Evolutionary conservation across 2,113 vertebrate genomes (phyloP).

Genomic region (Aythya baeri): DNA sequence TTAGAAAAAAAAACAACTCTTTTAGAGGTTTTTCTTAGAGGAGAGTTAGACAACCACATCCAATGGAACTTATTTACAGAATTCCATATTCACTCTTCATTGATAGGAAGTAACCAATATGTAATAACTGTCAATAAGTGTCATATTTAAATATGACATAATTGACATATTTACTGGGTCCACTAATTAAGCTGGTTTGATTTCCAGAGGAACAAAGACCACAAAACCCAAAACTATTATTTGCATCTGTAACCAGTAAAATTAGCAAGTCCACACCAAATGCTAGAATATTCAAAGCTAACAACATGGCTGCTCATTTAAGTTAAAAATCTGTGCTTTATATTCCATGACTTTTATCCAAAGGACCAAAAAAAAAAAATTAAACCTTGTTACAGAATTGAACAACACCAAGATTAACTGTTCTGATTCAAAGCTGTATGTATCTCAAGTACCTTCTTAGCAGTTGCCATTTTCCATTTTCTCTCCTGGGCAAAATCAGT

Average conservation of each 20-base stretch:
- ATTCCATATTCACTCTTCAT: neutral
- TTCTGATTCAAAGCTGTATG: neutral
- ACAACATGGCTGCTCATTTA: neutral
- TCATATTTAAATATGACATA: neutral
- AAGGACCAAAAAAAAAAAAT: neutral
- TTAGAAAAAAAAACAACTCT: too few relatives aligned
- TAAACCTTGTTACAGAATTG: neutral
- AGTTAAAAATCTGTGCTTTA: neutral
- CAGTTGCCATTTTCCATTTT: slow-evolving; percentile 94
- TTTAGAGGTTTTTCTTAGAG: neutral
- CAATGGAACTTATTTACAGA: neutral
- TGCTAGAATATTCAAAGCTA: neutral
- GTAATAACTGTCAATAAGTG: neutral
- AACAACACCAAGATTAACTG: neutral
- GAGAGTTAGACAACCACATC: neutral
- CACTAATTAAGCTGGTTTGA: neutral
- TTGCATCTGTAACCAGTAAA: neutral
- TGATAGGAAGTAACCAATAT: neutral
- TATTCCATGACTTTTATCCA: neutral
- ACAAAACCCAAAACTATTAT: neutral
- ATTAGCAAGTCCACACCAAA: neutral
- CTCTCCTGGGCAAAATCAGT: slow-evolving; percentile 97
- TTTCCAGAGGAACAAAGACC: neutral
- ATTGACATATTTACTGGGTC: neutral
- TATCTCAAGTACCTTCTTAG: slow-evolving; percentile 87